These are phyloP conservation scores for Melanogrammus aeglefinus DNA, from an alignment of 2,797 vertebrate species.

Conservation along the genomic window DNA sequence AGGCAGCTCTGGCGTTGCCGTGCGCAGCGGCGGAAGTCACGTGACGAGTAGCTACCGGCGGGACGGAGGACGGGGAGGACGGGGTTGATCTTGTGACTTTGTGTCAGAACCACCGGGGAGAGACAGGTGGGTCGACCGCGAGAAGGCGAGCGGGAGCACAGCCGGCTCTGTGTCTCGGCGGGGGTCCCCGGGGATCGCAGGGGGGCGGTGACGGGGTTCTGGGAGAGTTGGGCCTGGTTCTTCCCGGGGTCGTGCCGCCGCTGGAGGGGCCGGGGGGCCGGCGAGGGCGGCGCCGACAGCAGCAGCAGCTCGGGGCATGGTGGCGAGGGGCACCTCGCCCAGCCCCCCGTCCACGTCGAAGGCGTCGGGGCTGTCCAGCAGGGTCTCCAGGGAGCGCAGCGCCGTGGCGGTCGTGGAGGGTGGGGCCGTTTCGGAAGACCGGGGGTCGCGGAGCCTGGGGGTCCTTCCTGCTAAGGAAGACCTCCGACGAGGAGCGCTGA, in stretches of 20 bases:
- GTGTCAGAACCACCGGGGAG: background rate
- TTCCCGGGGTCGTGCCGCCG: no score
- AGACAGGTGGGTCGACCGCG: background rate
- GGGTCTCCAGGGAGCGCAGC: slow-evolving; percentile 1
- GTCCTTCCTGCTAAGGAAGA: background rate
- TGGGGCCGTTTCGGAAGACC: background rate
- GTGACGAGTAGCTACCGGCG: no score
- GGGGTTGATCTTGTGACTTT: background rate
- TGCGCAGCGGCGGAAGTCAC: no score
- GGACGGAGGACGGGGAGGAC: background rate
- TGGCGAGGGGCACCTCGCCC: slow-evolving; percentile 35
- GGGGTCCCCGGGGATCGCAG: background rate
- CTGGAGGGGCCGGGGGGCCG: background rate
- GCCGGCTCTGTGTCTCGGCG: background rate
- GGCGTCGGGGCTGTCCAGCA: fast-evolving
- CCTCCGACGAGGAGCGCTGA: background rate
- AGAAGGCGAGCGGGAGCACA: background rate
- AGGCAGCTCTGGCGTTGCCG: no score
- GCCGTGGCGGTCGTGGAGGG: slow-evolving; percentile 1
- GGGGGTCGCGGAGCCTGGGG: background rate
- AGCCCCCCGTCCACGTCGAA: background rate
- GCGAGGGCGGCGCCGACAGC: background rate
- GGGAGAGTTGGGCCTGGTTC: no score
- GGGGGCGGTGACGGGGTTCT: background rate
- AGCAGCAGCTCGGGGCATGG: slow-evolving; percentile 49